Conservation (phyloP, 2,888 invertebrate genomes). For the Xiphydria camelus region DNA sequence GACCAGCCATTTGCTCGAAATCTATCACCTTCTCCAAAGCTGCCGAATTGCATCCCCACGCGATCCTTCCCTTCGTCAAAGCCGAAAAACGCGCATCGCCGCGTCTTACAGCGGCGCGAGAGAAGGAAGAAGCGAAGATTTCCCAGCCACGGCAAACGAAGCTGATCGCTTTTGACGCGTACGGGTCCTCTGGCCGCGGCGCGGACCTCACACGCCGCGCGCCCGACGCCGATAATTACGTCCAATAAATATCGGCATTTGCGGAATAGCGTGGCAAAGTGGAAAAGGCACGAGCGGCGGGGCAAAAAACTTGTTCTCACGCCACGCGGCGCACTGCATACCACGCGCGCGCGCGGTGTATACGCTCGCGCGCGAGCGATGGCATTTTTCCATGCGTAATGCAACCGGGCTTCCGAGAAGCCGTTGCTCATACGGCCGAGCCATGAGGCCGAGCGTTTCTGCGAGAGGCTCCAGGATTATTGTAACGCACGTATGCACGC, state of each 20-base stretch:
- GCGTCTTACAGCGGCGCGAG: too few relatives aligned
- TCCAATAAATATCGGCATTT: neutral
- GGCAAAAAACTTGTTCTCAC: constrained; percentile 3
- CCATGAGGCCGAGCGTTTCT: neutral
- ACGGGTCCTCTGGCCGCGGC: too few relatives aligned
- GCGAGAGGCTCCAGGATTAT: constrained; percentile 3
- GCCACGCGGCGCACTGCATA: neutral
- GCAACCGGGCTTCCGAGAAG: neutral
- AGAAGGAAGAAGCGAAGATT: too few relatives aligned
- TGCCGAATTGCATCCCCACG: too few relatives aligned
- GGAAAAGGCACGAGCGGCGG: neutral
- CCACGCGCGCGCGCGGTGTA: neutral
- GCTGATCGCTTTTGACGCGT: too few relatives aligned
- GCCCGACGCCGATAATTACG: neutral
- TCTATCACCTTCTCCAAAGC: too few relatives aligned
- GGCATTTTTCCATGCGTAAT: neutral
- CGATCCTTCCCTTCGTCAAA: too few relatives aligned
- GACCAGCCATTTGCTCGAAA: too few relatives aligned
- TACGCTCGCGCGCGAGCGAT: neutral
- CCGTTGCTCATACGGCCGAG: neutral
- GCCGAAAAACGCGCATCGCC: too few relatives aligned
- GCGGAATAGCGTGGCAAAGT: neutral
- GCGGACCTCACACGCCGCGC: neutral
- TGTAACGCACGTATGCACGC: constrained; percentile 20
- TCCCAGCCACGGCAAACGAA: too few relatives aligned